Percentiles rank a stretch among this genome's conserved stretches.
These are phyloP conservation scores for Eulithis prunata DNA, from an alignment of 2,888 invertebrate species.

Conservation along the genomic window DNA sequence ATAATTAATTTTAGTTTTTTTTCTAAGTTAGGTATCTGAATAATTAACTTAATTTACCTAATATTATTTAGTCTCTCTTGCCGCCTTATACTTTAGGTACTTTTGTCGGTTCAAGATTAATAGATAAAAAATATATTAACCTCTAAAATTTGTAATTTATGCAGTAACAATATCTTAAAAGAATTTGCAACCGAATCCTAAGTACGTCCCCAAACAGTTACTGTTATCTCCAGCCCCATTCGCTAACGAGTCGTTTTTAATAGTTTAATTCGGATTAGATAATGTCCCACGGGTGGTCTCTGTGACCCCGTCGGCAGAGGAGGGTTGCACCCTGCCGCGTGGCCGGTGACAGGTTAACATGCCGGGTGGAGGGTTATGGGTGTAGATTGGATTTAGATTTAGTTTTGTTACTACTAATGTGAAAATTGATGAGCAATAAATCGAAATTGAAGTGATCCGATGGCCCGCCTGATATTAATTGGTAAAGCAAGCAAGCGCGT, in stretches of 20 bases:
- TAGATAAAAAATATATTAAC: too few relatives aligned
- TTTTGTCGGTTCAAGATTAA: too few relatives aligned
- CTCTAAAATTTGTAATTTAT: neutral
- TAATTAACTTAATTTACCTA: too few relatives aligned
- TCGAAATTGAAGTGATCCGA: too few relatives aligned
- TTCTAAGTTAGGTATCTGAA: too few relatives aligned
- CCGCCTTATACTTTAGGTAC: too few relatives aligned
- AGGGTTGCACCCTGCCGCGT: slow-evolving; percentile 58
- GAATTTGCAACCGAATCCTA: slow-evolving; percentile 4
- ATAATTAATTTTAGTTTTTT: too few relatives aligned
- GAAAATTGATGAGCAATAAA: neutral
- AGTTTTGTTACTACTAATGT: slow-evolving; percentile 16
- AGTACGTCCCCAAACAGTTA: slow-evolving; percentile 26
- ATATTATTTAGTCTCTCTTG: too few relatives aligned
- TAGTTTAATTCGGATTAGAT: slow-evolving; percentile 79
- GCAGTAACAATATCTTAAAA: neutral
- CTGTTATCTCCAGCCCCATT: slow-evolving; percentile 71
- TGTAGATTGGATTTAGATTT: slow-evolving; percentile 56
- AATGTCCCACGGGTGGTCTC: slow-evolving; percentile 79
- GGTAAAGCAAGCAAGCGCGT: too few relatives aligned
- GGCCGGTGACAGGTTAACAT: slow-evolving; percentile 66
- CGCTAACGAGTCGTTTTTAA: slow-evolving; percentile 72
- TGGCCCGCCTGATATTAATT: too few relatives aligned
- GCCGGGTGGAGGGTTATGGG: slow-evolving; percentile 44
- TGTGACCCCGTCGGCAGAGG: slow-evolving; percentile 34